These are phyloP conservation scores for Xestia xanthographa DNA, from an alignment of 2,888 invertebrate genomes.

Conservation along the genomic window DNA sequence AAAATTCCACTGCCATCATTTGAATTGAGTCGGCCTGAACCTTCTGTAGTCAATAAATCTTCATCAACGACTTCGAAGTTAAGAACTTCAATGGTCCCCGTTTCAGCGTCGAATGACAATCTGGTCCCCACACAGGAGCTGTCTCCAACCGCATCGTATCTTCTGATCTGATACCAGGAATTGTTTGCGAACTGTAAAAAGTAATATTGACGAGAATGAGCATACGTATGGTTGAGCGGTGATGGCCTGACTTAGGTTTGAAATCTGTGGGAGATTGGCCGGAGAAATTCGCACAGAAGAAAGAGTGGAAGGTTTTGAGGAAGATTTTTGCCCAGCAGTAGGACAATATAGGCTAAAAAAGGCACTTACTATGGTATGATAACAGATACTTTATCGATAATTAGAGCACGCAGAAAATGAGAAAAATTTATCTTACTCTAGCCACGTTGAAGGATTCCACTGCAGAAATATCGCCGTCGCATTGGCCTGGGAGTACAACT, in stretches of 20 bases:
- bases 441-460: conserved; percentile 74
- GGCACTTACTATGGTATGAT: neutral
- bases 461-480: conserved; percentile 78
- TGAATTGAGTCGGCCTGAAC: conserved; percentile 74
- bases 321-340: neutral
- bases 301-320: neutral
- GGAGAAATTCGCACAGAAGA: neutral
- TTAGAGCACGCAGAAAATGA: neutral
- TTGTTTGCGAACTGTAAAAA: conserved; percentile 82
- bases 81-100: conserved; percentile 73
- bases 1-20: conserved; percentile 78
- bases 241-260: neutral
- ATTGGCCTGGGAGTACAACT: conserved; percentile 83
- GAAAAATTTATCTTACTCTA: conserved; percentile 70
- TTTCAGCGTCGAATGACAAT: conserved; percentile 72
- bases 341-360: neutral
- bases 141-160: conserved; percentile 78
- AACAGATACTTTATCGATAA: too few relatives aligned
- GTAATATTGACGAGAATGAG: neutral
- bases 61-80: conserved; percentile 83
- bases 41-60: conserved; percentile 75
- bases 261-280: neutral
- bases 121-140: conserved; percentile 81
- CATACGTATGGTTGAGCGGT: neutral
- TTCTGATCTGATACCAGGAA: conserved; percentile 84